phyloP scores from a whole-genome alignment of 64 coral and sea anemone species.

The Catalaphyllia jardinei region DNA sequence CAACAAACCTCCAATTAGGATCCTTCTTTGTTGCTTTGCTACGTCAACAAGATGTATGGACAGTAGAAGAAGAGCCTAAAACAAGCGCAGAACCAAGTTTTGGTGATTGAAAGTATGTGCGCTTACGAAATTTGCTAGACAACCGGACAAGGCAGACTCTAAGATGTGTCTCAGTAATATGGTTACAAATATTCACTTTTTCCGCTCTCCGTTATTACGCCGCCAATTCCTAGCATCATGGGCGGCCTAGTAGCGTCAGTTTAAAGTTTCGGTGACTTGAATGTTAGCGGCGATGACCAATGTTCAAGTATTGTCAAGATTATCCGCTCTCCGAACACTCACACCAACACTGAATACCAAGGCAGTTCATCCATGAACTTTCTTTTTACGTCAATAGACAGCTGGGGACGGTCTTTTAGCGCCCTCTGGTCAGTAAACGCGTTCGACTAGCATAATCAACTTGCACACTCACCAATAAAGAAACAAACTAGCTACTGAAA shows the following conservation, averaged over 20 bases:
- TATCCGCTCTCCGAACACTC: no score
- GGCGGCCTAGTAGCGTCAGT: not conserved
- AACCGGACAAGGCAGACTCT: not conserved
- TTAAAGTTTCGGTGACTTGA: not conserved
- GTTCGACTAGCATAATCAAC: not conserved
- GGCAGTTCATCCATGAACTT: no score
- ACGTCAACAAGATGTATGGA: not conserved
- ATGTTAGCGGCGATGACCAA: not conserved
- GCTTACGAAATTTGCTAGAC: not conserved
- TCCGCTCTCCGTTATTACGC: not conserved
- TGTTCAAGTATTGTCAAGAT: not conserved
- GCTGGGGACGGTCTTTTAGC: not conserved
- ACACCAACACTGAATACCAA: not conserved
- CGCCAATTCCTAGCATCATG: not conserved
- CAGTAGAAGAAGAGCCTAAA: not conserved
- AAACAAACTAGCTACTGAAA: not conserved
- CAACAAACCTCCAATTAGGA: not conserved
- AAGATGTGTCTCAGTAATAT: not conserved
- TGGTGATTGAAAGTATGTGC: not conserved
- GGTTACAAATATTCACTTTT: not conserved
- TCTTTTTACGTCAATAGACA: not conserved
- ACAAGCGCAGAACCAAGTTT: not conserved
- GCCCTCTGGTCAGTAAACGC: not conserved
- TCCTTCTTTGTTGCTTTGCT: not conserved
- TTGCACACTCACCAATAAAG: not conserved